Evolutionary conservation across 2,888 invertebrate species (phyloP).

Genomic region (Eutolmus rufibarbis): DNA sequence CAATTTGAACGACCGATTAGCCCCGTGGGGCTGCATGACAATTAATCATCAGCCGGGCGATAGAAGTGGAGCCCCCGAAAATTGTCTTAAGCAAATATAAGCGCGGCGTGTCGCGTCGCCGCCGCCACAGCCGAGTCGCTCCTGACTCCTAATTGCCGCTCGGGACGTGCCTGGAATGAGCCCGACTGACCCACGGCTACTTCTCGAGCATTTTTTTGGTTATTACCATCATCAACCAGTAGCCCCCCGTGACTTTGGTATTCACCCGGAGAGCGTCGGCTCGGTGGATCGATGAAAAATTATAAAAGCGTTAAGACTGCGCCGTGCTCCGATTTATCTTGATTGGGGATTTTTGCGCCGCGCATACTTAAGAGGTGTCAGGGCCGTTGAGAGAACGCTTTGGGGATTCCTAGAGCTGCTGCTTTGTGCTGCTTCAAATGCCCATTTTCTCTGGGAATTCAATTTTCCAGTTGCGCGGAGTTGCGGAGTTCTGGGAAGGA

Average conservation of each 20-base stretch:
- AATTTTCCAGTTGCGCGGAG: neutral
- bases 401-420: constrained; percentile 15
- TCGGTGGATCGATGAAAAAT: neutral
- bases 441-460: neutral
- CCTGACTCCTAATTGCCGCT: constrained; percentile 4
- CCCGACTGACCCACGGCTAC: neutral
- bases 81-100: neutral
- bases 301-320: neutral
- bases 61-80: constrained; percentile 12
- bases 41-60: constrained; percentile 6
- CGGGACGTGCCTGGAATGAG: neutral
- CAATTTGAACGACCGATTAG: neutral
- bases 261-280: neutral
- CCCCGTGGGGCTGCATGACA: constrained; percentile 15
- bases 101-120: neutral
- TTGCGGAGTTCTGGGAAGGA: neutral
- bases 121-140: neutral
- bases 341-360: constrained; percentile 20
- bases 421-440: neutral
- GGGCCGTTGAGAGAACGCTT: neutral
- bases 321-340: neutral
- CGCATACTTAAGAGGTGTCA: constrained; percentile 5
- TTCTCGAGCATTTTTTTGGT: constrained; percentile 8
- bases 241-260: neutral
- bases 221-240: neutral